Percentiles rank a stretch among this genome's conserved stretches.
These are phyloP conservation scores for Channa striata DNA, from an alignment of 2,797 vertebrate species.

Conservation along the genomic window DNA sequence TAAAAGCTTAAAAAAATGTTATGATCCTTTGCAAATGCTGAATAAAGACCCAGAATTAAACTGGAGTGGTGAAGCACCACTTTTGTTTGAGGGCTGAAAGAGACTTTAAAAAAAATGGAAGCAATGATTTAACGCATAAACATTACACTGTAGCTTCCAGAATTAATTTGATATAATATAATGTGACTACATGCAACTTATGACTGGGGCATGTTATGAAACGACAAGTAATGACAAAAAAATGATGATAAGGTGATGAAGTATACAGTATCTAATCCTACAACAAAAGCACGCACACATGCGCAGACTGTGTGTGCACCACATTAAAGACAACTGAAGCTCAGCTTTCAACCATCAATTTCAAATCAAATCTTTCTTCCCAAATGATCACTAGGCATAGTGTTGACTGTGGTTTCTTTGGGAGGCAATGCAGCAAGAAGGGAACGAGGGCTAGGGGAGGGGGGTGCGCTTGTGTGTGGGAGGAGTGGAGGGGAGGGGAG, in stretches of 20 bases:
- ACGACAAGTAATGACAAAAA: background rate
- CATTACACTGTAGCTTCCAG: background rate
- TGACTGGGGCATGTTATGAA: background rate
- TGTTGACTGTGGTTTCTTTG: slow-evolving; percentile 39
- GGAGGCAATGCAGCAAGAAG: slow-evolving; percentile 37
- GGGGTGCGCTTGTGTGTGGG: slow-evolving; percentile 6
- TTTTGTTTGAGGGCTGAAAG: background rate
- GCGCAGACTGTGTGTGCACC: background rate
- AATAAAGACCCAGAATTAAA: slow-evolving; percentile 9
- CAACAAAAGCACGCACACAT: slow-evolving; percentile 8
- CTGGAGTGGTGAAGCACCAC: background rate
- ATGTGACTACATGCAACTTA: background rate
- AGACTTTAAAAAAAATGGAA: slow-evolving; percentile 24
- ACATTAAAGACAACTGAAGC: slow-evolving; percentile 15
- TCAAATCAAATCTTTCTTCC: slow-evolving; percentile 5
- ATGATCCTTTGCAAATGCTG: slow-evolving; percentile 11
- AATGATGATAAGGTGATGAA: slow-evolving; percentile 3
- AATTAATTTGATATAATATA: background rate
- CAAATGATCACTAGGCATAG: background rate
- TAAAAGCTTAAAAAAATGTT: slow-evolving; percentile 1
- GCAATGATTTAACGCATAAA: background rate
- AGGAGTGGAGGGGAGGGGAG: slow-evolving; percentile 45
- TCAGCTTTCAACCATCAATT: slow-evolving; percentile 14
- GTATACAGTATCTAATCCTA: background rate
- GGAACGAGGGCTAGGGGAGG: slow-evolving; percentile 13